Conservation (phyloP, 2,888 invertebrate genomes). For the Agonum fuliginosum region DNA sequence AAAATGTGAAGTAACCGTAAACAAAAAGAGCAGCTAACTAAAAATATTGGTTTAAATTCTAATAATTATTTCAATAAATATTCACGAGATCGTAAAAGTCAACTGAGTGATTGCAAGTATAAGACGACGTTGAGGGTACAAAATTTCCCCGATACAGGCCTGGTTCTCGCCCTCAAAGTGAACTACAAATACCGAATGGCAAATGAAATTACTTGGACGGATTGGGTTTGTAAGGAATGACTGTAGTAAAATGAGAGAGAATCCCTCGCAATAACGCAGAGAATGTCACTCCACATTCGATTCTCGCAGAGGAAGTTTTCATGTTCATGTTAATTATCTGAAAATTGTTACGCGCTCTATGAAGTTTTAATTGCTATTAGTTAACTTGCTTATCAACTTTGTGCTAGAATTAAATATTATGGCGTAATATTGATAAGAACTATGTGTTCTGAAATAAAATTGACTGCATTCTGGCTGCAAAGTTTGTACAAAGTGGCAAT, state of each 20-base stretch:
- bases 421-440: too few species aligned
- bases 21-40: too few species aligned
- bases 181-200: slow-evolving; percentile 57
- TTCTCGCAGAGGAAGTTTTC: neutral
- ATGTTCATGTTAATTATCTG: slow-evolving; percentile 2
- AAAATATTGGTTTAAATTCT: too few species aligned
- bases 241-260: neutral
- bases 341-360: neutral
- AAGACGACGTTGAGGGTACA: too few species aligned
- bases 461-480: neutral
- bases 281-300: neutral
- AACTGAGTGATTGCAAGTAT: too few species aligned
- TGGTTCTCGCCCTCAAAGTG: slow-evolving; percentile 16
- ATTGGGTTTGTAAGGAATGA: slow-evolving; percentile 22
- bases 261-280: too few species aligned
- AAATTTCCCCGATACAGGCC: too few species aligned
- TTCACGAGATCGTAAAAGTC: too few species aligned
- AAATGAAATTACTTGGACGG: slow-evolving; percentile 54
- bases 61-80: too few species aligned
- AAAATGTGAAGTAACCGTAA: too few species aligned
- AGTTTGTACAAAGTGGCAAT: neutral
- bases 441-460: neutral
- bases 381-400: neutral
- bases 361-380: slow-evolving; percentile 12
- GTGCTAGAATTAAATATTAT: neutral